A percentile compares a stretch with the other conserved stretches of the same genome.
phyloP scores from a whole-genome alignment of 2,797 vertebrate species.

The Philypnodon macrostomus region DNA sequence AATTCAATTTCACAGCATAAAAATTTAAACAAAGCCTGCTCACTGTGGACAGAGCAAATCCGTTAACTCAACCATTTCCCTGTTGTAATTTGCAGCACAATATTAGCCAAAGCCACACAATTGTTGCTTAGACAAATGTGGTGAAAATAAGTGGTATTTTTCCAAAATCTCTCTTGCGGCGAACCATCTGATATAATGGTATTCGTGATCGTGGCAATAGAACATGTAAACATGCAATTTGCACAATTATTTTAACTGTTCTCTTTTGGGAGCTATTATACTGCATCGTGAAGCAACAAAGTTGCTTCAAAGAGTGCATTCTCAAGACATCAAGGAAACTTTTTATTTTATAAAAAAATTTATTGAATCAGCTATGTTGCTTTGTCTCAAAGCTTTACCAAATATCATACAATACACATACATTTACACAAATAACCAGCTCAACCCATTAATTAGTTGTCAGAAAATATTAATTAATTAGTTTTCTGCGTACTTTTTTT shows the following conservation, averaged over 20 bases:
- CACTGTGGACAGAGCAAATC: not conserved
- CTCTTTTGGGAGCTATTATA: too few species aligned
- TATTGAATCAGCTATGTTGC: too few species aligned
- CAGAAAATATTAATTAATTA: too few species aligned
- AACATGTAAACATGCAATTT: not conserved
- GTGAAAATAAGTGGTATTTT: not conserved
- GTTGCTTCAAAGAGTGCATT: too few species aligned
- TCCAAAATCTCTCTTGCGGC: not conserved
- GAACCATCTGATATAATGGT: conserved; percentile 3
- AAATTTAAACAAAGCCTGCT: not conserved
- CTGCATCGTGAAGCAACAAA: too few species aligned
- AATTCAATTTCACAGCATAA: not conserved
- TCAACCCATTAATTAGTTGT: too few species aligned
- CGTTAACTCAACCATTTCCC: not conserved
- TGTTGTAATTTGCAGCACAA: not conserved
- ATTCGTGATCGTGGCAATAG: not conserved
- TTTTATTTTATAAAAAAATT: too few species aligned
- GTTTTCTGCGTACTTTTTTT: too few species aligned
- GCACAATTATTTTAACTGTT: not conserved
- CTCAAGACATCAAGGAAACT: too few species aligned
- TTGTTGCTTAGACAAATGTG: conserved; percentile 3
- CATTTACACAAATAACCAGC: too few species aligned
- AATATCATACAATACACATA: too few species aligned
- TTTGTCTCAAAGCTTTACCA: too few species aligned
- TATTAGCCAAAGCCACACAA: not conserved